These are phyloP conservation scores for Babylonia areolata DNA, from an alignment of 1,140 invertebrate species.

Conservation along the genomic window DNA sequence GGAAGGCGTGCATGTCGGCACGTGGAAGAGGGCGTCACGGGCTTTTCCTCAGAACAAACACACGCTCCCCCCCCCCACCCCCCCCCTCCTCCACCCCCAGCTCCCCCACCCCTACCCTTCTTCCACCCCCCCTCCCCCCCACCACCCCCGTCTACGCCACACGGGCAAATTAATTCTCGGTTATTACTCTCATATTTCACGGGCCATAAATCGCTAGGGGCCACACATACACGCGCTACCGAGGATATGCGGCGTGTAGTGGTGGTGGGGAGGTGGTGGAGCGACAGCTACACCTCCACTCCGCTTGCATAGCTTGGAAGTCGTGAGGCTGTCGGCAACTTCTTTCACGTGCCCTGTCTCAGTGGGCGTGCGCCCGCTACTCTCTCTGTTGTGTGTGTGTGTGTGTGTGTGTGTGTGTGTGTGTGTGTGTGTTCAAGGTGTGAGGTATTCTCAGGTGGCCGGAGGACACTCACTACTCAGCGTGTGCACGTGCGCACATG, in stretches of 20 bases:
- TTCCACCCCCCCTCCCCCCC: neutral
- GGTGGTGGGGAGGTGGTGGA: neutral
- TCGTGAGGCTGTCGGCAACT: too few species aligned
- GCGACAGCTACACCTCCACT: too few species aligned
- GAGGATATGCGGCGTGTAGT: constrained; percentile 31
- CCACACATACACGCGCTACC: constrained; percentile 23
- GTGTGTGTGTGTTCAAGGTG: too few species aligned
- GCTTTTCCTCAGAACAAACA: constrained; percentile 32
- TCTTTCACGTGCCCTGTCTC: too few species aligned
- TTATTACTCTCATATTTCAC: constrained; percentile 43
- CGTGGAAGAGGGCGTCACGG: constrained; percentile 10
- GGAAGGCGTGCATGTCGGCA: too few species aligned
- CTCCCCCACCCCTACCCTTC: neutral
- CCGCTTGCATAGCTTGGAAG: too few species aligned
- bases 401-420: too few species aligned
- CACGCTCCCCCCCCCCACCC: neutral
- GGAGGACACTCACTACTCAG: too few species aligned
- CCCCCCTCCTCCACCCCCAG: neutral
- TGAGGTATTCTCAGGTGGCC: too few species aligned
- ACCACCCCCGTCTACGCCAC: neutral
- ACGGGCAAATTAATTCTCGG: constrained; percentile 32
- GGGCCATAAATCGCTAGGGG: constrained; percentile 19
- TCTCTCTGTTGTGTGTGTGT: too few species aligned
- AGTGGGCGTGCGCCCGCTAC: too few species aligned
- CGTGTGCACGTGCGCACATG: too few species aligned